A percentile compares a stretch with the other conserved stretches of the same genome.
Conservation (phyloP, 2,113 vertebrate species). For the Anarhynchus alexandrinus region DNA sequence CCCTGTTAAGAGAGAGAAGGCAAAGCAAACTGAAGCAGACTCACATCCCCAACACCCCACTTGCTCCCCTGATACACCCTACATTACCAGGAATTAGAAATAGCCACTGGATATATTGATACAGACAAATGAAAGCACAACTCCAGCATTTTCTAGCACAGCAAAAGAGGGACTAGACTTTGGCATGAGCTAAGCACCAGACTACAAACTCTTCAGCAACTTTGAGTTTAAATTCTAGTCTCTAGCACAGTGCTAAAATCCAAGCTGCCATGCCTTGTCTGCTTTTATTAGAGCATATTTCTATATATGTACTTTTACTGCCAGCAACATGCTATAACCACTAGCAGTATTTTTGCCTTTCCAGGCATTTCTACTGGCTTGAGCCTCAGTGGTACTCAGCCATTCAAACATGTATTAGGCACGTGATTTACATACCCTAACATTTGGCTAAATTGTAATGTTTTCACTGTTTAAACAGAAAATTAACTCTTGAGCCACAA, state of each 20-base stretch:
- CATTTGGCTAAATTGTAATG: neutral
- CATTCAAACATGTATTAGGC: neutral
- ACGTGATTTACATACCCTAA: neutral
- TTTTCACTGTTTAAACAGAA: neutral
- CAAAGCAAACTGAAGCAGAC: neutral
- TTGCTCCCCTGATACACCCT: neutral
- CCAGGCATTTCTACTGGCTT: neutral
- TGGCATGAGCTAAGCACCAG: neutral
- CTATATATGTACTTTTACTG: neutral
- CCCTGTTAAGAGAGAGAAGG: neutral
- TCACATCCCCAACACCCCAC: neutral
- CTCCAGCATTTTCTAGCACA: neutral
- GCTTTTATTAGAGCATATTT: neutral
- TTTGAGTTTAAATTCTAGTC: neutral
- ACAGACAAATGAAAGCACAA: neutral
- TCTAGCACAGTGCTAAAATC: neutral
- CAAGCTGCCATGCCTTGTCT: neutral
- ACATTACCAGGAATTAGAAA: neutral
- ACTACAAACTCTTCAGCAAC: neutral
- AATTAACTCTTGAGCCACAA: neutral
- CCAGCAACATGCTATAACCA: neutral
- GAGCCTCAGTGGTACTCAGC: neutral
- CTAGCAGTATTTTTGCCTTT: neutral
- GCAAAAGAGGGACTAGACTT: neutral
- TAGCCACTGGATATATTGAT: neutral